Conservation (phyloP, 2,888 invertebrate species). For the Cerceris ruficornis region DNA sequence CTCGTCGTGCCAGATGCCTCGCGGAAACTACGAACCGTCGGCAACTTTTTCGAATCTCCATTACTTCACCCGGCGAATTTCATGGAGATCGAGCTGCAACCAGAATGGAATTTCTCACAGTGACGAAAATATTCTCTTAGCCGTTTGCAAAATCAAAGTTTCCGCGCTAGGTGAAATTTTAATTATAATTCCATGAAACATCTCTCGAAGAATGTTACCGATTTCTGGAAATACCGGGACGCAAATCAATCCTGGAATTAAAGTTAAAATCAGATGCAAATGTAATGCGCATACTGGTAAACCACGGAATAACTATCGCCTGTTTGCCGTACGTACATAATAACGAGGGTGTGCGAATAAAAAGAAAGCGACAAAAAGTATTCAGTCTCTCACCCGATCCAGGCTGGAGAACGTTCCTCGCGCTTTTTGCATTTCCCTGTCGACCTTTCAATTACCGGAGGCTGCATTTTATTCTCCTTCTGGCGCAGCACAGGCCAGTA, state of each 20-base stretch:
- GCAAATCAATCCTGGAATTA: not conserved
- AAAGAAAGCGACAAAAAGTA: slow-evolving; percentile 18
- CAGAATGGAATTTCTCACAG: too few relatives aligned
- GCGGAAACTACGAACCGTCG: too few relatives aligned
- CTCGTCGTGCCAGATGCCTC: too few relatives aligned
- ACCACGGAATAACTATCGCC: not conserved
- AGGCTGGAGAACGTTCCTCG: slow-evolving; percentile 38
- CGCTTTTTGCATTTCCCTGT: slow-evolving; percentile 43
- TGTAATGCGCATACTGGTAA: not conserved
- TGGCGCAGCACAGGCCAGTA: slow-evolving; percentile 58
- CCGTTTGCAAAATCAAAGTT: too few relatives aligned
- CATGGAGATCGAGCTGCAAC: too few relatives aligned
- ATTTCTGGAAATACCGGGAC: too few relatives aligned
- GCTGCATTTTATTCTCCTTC: slow-evolving; percentile 55
- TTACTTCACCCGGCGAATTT: too few relatives aligned
- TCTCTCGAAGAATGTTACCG: too few relatives aligned
- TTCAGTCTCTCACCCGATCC: slow-evolving; percentile 24
- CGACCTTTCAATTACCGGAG: slow-evolving; percentile 67
- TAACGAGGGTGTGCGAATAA: not conserved
- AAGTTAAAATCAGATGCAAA: not conserved
- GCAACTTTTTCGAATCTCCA: too few relatives aligned
- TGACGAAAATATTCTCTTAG: too few relatives aligned
- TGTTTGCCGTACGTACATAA: not conserved
- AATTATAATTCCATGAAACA: too few relatives aligned
- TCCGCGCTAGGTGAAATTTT: too few relatives aligned